A percentile compares a stretch with the other conserved stretches of the same genome.
Conservation (phyloP, 2,888 invertebrate genomes). For the Nomada ferruginata region DNA sequence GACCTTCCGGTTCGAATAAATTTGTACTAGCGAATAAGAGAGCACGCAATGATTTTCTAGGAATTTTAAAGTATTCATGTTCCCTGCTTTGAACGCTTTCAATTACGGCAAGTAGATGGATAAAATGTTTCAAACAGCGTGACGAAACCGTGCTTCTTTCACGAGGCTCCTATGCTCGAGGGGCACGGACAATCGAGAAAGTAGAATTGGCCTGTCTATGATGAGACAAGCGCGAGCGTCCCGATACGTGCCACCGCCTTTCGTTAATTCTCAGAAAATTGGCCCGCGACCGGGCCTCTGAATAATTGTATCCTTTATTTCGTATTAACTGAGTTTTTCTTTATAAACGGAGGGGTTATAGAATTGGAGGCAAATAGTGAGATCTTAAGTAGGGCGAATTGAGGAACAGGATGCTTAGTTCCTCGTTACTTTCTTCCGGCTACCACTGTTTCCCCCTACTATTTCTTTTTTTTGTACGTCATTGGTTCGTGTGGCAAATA, state of each 20-base stretch:
- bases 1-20: background rate
- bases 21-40: too few relatives aligned
- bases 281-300: background rate
- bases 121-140: too few relatives aligned
- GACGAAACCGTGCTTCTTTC: background rate
- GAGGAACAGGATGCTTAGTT: background rate
- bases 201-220: constrained; percentile 46
- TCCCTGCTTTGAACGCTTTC: too few relatives aligned
- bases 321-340: background rate
- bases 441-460: too few relatives aligned
- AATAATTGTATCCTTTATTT: constrained; percentile 20
- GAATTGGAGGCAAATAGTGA: background rate
- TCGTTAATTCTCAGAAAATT: constrained; percentile 5
- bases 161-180: background rate
- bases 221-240: constrained; percentile 39
- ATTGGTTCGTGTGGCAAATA: background rate
- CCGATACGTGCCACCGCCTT: background rate
- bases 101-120: background rate
- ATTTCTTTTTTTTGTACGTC: too few relatives aligned
- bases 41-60: background rate
- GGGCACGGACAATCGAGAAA: background rate
- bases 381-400: background rate
- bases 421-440: too few relatives aligned
- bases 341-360: constrained; percentile 13
- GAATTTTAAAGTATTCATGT: background rate